Base-by-base conservation (phyloP, 2,113 vertebrate genomes). In the Rhynchomys soricoides region DNA sequence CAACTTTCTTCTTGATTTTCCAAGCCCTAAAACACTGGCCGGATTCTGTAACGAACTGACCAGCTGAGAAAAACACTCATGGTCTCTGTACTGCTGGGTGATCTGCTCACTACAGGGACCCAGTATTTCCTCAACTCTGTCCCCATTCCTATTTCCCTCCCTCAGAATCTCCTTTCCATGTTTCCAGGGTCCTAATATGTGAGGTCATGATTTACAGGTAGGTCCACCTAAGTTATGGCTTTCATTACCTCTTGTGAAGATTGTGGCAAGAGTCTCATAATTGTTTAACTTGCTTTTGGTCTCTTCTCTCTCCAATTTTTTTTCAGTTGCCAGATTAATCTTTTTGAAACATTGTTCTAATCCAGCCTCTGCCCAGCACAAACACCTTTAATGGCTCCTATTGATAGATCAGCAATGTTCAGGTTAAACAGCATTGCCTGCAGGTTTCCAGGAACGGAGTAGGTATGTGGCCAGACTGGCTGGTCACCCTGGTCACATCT, bases 251-350 rank as follows among this genome's bases (percentile, higher is more conserved):
- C 86, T 90, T 83, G 34, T 88, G 12, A 8, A 93, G 83, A 85
- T 88, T 62, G 50, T 24, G 74, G 79, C 55, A n/a, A 96, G 68
- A 86, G 52, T 59, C 34, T 94, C 83, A 48, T 87, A 87, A 93
- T 92, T 88, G 92, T 78, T 83, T 91, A 96, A 75, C 70, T 68
- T n/a, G 16, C 64, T 95, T 52, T 83, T 88, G 13, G 19, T 94
- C 81, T 96, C 57, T 95, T 96, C 86, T 48, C 31, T 89, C 86
- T 95, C 87, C 64, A 79, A 92, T 98, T 93, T 95, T 34, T 96
- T 97, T 93, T 55, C 59, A 12, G 73, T 94, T 94, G 79, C 94
- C 73, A 91, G 91, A 86, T 95, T 93, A 77, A 97, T 93, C 89
- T 89, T 96, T 78, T 70, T 88, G 94, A 97, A 90, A 77, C 85